Percentiles rank a stretch among this genome's conserved stretches.
Evolutionary conservation across 2,888 invertebrate genomes (phyloP).

Genomic region (Hirtodrosophila confusa): DNA sequence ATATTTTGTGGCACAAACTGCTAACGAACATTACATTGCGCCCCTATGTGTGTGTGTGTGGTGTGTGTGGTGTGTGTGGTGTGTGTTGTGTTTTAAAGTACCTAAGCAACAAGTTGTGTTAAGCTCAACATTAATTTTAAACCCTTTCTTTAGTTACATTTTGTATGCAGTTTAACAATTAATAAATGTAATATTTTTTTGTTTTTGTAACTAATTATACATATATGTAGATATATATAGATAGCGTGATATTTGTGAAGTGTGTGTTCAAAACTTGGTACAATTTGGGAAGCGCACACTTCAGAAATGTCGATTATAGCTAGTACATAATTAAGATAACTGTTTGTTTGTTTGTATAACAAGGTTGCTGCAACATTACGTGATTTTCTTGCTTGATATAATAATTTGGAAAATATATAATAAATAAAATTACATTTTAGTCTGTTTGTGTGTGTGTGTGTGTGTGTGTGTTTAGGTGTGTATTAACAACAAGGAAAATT

Average conservation of each 20-base stretch:
- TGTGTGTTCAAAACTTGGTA: conserved; percentile 6
- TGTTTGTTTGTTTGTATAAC: conserved; percentile 45
- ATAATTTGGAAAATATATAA: conserved; percentile 66
- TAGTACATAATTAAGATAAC: conserved; percentile 33
- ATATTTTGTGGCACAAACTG: conserved; percentile 77
- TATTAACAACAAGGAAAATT: conserved; percentile 68
- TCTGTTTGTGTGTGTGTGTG: conserved; percentile 26
- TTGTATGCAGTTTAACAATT: neutral
- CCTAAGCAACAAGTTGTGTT: conserved; percentile 58
- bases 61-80: conserved; percentile 5
- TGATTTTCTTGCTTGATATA: conserved; percentile 24
- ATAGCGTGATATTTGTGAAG: conserved; percentile 15
- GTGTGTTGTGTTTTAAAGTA: conserved; percentile 41
- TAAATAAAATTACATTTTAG: conserved; percentile 54
- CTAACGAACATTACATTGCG: conserved; percentile 63
- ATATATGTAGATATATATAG: conserved; percentile 24
- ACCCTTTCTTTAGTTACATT: conserved; percentile 42
- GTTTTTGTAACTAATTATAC: conserved; percentile 2
- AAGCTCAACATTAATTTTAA: conserved; percentile 55
- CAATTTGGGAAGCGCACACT: conserved; percentile 4
- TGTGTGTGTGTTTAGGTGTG: conserved; percentile 31
- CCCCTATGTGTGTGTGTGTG: conserved; percentile 52
- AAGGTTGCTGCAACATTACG: conserved; percentile 49
- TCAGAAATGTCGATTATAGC: conserved; percentile 18
- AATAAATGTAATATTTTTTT: conserved; percentile 13